Evolutionary conservation across 2,797 vertebrate species (phyloP).

Genomic region (Cichlasoma orientale): DNA sequence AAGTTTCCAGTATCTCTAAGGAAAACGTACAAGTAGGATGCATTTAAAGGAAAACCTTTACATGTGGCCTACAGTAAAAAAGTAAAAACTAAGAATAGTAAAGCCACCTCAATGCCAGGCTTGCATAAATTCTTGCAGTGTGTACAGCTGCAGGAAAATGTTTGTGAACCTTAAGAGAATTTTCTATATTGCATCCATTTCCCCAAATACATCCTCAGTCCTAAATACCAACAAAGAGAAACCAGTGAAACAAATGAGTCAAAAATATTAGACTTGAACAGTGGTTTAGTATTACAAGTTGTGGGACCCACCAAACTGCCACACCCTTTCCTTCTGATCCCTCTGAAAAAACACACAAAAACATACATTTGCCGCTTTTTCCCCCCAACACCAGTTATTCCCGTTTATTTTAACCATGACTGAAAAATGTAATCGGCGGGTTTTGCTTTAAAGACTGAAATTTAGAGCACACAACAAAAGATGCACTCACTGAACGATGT

Average conservation of each 20-base stretch:
- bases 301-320: background rate
- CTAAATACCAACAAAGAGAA: background rate
- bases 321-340: background rate
- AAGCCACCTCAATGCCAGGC: background rate
- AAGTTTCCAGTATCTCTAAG: too few species aligned
- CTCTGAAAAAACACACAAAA: too few species aligned
- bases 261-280: background rate
- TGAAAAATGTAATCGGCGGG: background rate
- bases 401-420: background rate
- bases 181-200: background rate
- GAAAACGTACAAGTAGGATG: background rate
- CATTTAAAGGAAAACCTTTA: background rate
- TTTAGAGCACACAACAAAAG: background rate
- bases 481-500: background rate
- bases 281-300: background rate
- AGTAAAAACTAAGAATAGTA: background rate
- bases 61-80: too few species aligned
- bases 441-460: background rate
- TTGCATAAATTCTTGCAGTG: background rate
- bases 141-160: background rate
- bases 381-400: background rate
- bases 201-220: too few species aligned
- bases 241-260: background rate
- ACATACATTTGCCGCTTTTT: background rate
- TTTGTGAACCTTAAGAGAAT: background rate